Base-by-base conservation (phyloP, 2,888 invertebrate genomes). In the Disparrhopalites patrizii region DNA sequence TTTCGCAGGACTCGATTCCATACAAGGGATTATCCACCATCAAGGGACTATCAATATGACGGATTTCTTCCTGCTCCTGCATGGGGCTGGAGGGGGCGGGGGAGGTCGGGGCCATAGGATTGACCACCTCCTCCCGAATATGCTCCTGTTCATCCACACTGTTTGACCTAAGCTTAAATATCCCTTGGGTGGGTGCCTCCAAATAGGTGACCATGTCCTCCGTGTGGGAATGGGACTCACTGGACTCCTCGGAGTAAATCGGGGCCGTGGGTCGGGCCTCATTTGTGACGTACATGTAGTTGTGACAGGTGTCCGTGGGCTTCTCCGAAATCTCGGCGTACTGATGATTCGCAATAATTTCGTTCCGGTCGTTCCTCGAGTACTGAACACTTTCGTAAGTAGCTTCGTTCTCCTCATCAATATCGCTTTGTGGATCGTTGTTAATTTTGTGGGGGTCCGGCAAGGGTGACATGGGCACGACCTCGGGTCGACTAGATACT, bases 11-110 rank as follows among this genome's bases (percentile, higher is more conserved):
- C 51, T 68, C 58, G 0, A 68, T 15, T 20, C 69, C 67, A 43
- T 75, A 75, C 31, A 75, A 25, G 1, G 75, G 75, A 52, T 75
- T 75, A 28, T 73, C 72, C 1, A 75, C 73, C 10, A 70, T 56
- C 10, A 55, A 31, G 2, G 69, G 67, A 50, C 72, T 72, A 56
- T 72, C 73, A 54, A 73, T 72, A 52, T 72, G 72, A 5, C 72
- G 70, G 56, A 75, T 75, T 67, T 72, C 75, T 31, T 67, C 72
- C 30, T 71, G 68, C 10, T 71, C 73, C 31, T 61, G 36, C 1
- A 58, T 20, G 27, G 65, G 58, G 28, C 56, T 51, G 3, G 56
- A 15, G n/a, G n/a, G n/a, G 3, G 40, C 13, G n/a, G 15, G 7
- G 7, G 36, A 20, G 5, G 25, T 38, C 8, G 40, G n/a, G 7